Evolutionary conservation across 1,140 invertebrate species (phyloP).

Genomic region (Trinorchestia longiramus): DNA sequence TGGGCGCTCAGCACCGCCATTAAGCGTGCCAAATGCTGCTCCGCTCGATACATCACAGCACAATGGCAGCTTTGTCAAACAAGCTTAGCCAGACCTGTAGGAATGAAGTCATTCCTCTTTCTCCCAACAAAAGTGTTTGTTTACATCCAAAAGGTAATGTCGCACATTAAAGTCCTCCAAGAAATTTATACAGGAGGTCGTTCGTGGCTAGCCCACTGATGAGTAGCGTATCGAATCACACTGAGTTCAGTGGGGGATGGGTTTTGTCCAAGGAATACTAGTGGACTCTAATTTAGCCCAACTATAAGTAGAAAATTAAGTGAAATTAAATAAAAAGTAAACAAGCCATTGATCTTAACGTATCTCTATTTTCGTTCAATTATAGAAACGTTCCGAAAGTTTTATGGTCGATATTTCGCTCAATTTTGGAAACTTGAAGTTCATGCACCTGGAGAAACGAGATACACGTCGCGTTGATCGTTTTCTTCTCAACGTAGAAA

Average conservation of each 20-base stretch:
- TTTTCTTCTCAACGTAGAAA: too few relatives aligned
- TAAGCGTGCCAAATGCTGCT: constrained; percentile 12
- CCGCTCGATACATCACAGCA: constrained; percentile 29
- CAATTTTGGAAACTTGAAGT: too few relatives aligned
- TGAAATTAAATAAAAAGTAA: too few relatives aligned
- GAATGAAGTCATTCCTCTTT: constrained; percentile 41
- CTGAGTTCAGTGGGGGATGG: background rate
- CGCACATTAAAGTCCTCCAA: background rate
- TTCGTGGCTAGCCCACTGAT: background rate
- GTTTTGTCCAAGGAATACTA: background rate
- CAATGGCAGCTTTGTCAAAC: constrained; percentile 48
- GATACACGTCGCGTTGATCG: too few relatives aligned
- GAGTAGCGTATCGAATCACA: background rate
- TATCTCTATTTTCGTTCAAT: too few relatives aligned
- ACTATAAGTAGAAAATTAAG: too few relatives aligned
- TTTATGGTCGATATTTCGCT: too few relatives aligned
- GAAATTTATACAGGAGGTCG: background rate
- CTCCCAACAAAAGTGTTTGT: constrained; percentile 49
- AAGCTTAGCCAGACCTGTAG: constrained; percentile 18
- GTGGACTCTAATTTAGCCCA: too few relatives aligned
- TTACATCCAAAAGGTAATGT: constrained; percentile 33
- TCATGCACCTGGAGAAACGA: too few relatives aligned
- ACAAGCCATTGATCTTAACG: too few relatives aligned
- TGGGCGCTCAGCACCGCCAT: background rate
- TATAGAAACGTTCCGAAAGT: too few relatives aligned